Conservation (phyloP, 2,888 invertebrate species). For the Mythimna loreyi region DNA sequence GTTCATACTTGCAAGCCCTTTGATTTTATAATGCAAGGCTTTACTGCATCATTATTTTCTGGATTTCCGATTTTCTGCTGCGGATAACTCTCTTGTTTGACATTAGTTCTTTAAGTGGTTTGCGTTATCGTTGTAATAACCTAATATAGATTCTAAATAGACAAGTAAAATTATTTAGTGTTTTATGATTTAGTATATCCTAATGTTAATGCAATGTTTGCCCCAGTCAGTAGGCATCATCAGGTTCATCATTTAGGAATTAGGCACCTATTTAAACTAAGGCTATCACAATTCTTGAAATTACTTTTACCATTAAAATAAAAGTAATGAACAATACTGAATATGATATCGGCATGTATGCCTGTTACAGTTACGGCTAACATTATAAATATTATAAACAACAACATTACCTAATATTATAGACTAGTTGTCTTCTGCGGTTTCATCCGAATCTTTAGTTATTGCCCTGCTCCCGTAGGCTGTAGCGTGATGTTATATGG, state of each 20-base stretch:
- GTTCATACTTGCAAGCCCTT: constrained; percentile 84
- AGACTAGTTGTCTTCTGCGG: too few relatives aligned
- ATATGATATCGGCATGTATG: too few relatives aligned
- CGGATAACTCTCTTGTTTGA: neutral
- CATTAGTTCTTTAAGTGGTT: neutral
- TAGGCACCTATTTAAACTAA: neutral
- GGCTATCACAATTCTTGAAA: neutral
- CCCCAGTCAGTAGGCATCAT: neutral
- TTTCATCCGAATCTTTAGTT: too few relatives aligned
- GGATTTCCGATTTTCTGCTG: constrained; percentile 8
- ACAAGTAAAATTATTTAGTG: neutral
- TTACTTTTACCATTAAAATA: neutral
- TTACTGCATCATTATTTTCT: constrained; percentile 41
- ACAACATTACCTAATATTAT: too few relatives aligned
- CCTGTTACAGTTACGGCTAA: too few relatives aligned
- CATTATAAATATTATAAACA: too few relatives aligned
- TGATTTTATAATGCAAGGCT: constrained; percentile 75
- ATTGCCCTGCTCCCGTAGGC: too few relatives aligned
- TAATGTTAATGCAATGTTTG: neutral
- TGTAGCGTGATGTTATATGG: too few relatives aligned
- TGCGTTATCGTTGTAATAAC: neutral
- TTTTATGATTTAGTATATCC: neutral
- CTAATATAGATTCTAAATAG: neutral
- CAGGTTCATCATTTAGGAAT: neutral
- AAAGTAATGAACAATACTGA: neutral